Percentiles rank a stretch among this genome's conserved stretches.
Conservation (phyloP, 2,888 invertebrate species). For the Acanthosepion lycidas region DNA sequence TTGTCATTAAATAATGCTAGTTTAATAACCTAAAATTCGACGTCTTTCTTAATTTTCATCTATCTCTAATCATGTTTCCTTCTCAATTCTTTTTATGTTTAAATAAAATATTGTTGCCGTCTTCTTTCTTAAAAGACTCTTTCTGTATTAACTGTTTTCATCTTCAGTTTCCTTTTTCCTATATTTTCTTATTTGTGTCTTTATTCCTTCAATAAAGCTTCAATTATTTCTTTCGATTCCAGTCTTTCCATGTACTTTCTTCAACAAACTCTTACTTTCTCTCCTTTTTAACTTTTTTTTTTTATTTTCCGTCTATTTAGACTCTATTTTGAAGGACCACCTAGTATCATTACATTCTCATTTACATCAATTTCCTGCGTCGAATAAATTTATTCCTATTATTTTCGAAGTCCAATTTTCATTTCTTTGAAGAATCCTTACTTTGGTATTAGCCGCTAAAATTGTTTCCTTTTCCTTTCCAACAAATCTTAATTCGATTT, state of each 20-base stretch:
- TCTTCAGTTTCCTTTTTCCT: no score
- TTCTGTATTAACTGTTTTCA: no score
- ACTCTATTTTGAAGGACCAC: background rate
- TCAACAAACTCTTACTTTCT: background rate
- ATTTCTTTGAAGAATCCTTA: background rate
- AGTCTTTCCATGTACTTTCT: background rate
- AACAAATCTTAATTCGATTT: background rate
- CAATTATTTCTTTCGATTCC: no score
- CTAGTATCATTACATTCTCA: background rate
- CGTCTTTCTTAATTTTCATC: no score
- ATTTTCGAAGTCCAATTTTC: background rate
- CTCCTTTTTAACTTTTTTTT: background rate
- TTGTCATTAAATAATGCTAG: no score
- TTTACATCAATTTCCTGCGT: background rate
- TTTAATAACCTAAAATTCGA: no score
- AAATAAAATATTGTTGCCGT: no score
- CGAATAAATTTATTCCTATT: background rate
- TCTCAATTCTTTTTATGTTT: no score
- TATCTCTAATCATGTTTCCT: no score
- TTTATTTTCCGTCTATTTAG: background rate
- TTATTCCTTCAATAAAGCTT: no score
- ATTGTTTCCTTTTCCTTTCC: background rate
- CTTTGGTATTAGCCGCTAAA: background rate
- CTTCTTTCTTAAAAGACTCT: no score
- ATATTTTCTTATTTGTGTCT: no score